Percentiles rank a stretch among this genome's conserved stretches.
phyloP scores from a whole-genome alignment of 2,113 vertebrate genomes.

The Pungitius pungitius region DNA sequence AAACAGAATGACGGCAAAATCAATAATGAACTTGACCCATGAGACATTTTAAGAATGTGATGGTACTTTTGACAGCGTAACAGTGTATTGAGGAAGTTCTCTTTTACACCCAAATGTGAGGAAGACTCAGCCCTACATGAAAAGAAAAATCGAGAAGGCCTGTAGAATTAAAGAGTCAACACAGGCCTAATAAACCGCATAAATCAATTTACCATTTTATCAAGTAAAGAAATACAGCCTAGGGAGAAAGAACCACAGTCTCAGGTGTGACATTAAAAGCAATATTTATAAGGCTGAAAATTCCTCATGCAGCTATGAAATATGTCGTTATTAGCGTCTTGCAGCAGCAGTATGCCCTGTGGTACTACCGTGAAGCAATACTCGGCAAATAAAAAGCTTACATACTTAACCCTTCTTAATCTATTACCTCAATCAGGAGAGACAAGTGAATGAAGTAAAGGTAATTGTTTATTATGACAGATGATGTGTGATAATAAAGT shows the following conservation, averaged over 20 bases:
- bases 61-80: conserved; percentile 37
- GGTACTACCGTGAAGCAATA: conserved; percentile 61
- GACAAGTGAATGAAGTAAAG: neutral
- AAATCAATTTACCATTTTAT: conserved; percentile 67
- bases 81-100: conserved; percentile 30
- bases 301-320: conserved; percentile 64
- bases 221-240: conserved; percentile 58
- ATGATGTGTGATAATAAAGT: neutral
- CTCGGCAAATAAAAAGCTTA: conserved; percentile 66
- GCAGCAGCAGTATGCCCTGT: conserved; percentile 51
- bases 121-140: conserved; percentile 25
- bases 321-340: conserved; percentile 64
- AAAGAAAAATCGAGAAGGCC: conserved; percentile 13
- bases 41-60: conserved; percentile 33
- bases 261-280: conserved; percentile 68
- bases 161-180: conserved; percentile 65
- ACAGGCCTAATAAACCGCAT: conserved; percentile 62
- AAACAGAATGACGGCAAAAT: conserved; percentile 36
- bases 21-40: conserved; percentile 48
- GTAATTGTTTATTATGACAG: neutral
- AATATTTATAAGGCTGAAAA: conserved; percentile 73
- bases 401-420: conserved; percentile 58
- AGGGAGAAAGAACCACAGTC: conserved; percentile 54
- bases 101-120: conserved; percentile 5
- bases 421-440: conserved; percentile 33